A percentile compares a stretch with the other conserved stretches of the same genome.
Evolutionary conservation across 2,797 vertebrate species (phyloP).

Genomic region (Pterois miles): DNA sequence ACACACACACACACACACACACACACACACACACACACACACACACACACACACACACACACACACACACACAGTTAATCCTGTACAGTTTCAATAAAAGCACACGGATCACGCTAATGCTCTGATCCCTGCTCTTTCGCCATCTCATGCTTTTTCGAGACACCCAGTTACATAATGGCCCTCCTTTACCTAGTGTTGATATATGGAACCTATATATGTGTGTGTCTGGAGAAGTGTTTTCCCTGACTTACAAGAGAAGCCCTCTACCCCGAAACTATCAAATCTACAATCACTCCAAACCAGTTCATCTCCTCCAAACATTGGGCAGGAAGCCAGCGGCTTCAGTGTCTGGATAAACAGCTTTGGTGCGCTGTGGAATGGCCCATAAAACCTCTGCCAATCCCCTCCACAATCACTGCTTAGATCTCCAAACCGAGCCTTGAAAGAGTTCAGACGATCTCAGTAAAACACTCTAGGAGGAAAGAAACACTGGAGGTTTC

Average conservation of each 20-base stretch:
- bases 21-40: background rate
- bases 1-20: background rate
- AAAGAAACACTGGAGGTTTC: background rate
- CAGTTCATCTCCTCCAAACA: constrained; percentile 37
- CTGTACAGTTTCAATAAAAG: constrained; percentile 46
- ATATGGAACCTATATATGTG: constrained; percentile 14
- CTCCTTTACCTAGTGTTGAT: constrained; percentile 33
- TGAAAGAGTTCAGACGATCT: constrained; percentile 25
- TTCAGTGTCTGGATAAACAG: constrained; percentile 55
- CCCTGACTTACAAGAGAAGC: constrained; percentile 27
- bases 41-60: background rate
- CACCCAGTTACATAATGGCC: constrained; percentile 49
- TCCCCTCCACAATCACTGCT: constrained; percentile 42
- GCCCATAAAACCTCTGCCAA: constrained; percentile 41
- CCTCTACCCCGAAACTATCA: constrained; percentile 23
- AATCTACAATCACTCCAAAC: constrained; percentile 39
- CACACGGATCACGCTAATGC: constrained; percentile 22
- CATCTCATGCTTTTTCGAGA: constrained; percentile 39
- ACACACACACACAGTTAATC: constrained; percentile 28
- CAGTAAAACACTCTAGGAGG: constrained; percentile 4
- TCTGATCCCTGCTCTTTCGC: constrained; percentile 53
- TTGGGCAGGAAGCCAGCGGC: constrained; percentile 31
- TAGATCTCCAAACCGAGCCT: constrained; percentile 8
- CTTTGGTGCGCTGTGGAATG: constrained; percentile 33
- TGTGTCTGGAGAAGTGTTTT: constrained; percentile 20